Base-by-base conservation (phyloP, 2,888 invertebrate genomes). In the Anodontia alba region DNA sequence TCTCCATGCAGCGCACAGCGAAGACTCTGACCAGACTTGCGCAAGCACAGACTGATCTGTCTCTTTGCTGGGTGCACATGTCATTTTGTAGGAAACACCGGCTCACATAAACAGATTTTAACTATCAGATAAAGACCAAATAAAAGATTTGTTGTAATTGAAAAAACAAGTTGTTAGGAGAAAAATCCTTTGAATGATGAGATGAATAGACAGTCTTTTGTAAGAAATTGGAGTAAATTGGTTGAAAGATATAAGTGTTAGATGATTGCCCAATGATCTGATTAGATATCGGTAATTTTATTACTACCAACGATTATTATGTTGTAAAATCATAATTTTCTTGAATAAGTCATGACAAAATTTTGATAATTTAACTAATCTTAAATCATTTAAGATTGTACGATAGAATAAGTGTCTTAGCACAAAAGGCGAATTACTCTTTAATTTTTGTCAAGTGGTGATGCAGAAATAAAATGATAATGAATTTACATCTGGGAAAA, bases 171-270 rank as follows among this genome's bases (percentile, higher is more conserved):
- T 33, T 62, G 62, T 23, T 62, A 62, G 10, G 20, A 23, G 33
- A 10, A 20, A 20, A 33, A 62, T 20, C 62, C 29, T 62, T 62
- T 12, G 23, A 33, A 62, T 33, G 17, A 33, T 62, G 12, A 57
- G 1, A 62, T 33, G 62, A 62, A 57, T 57, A 57, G 62, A 62
- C 33, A 8, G 1, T 17, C 29, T 12, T 62, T 33, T 62, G 62
- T 29, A 62, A 20, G 31, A 62, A 62, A 62, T 62, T 62, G 33
- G 31, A 33, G 62, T 29, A 62, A 62, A 62, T 17, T 62, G 62
- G 33, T 62, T 33, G 23, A 62, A 62, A 62, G 62, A 31, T 26
- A 57, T 29, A 57, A 57, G 23, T 26, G 57, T 62, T 62, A 29
- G 62, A 33, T 62, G 62, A 62, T 62, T 17, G 10, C 12, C 33